Conservation (phyloP, 53 echinoderm and acorn worm species). For the Luidia sarsii region DNA sequence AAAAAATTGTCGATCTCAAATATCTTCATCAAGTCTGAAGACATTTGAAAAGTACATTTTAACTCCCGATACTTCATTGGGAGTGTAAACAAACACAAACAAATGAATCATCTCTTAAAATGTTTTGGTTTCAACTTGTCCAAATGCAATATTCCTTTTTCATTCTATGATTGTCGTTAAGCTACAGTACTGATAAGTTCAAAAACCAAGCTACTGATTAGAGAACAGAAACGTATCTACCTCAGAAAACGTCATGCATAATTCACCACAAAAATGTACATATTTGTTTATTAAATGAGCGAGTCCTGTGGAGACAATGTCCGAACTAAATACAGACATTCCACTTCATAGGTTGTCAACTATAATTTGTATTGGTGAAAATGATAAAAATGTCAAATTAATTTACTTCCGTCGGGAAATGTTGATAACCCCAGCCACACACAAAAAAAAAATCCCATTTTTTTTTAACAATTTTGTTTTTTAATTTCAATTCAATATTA, state of each 20-base stretch:
- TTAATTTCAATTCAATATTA: too few relatives aligned
- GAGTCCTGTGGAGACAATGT: background rate
- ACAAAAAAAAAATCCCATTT: too few relatives aligned
- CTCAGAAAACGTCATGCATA: slow-evolving; percentile 38
- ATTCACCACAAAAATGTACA: slow-evolving; percentile 51
- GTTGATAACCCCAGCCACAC: too few relatives aligned
- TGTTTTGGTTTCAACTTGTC: background rate
- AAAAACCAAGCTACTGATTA: slow-evolving; percentile 29
- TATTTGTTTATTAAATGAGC: slow-evolving; percentile 25
- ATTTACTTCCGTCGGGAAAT: too few relatives aligned
- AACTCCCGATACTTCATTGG: too few relatives aligned
- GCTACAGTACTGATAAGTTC: slow-evolving; percentile 43
- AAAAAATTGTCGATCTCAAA: slow-evolving; percentile 22
- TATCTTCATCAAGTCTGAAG: too few relatives aligned
- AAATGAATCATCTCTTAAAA: slow-evolving; percentile 9
- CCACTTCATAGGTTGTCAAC: too few relatives aligned
- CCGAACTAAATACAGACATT: too few relatives aligned
- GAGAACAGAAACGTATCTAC: slow-evolving; percentile 24
- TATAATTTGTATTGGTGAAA: too few relatives aligned
- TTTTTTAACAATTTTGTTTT: too few relatives aligned
- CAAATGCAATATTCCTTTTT: background rate
- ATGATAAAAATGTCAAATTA: too few relatives aligned
- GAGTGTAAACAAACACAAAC: slow-evolving; percentile 23
- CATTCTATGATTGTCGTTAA: background rate
- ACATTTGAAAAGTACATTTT: too few relatives aligned